A percentile compares a stretch with the other conserved stretches of the same genome.
These are phyloP conservation scores for Anthopleura sola DNA, from an alignment of 64 coral and sea anemone genomes.

Conservation along the genomic window DNA sequence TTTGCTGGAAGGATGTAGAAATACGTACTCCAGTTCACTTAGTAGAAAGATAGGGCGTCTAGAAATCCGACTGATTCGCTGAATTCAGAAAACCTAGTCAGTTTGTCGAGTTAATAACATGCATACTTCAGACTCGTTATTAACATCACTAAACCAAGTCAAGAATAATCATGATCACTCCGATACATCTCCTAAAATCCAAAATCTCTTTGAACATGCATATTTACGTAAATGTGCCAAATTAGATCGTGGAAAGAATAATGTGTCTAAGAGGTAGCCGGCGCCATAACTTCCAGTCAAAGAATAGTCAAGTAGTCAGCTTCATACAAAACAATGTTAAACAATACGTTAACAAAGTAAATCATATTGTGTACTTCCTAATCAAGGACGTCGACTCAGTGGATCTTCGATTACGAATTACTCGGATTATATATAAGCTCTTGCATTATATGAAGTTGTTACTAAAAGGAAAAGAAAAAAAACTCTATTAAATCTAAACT, in stretches of 20 bases:
- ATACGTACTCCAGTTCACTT: background rate
- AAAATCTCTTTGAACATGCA: background rate
- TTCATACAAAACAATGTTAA: background rate
- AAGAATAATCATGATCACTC: background rate
- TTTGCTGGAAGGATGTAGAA: background rate
- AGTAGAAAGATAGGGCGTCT: background rate
- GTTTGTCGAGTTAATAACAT: background rate
- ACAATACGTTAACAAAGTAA: background rate
- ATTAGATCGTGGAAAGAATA: background rate
- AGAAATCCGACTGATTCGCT: background rate
- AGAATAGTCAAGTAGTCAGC: background rate
- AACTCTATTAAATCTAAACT: background rate
- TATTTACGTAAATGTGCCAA: background rate
- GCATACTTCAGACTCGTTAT: background rate
- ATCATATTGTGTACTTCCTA: background rate
- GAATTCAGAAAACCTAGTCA: background rate
- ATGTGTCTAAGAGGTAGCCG: background rate
- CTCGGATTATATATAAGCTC: background rate
- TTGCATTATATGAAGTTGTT: background rate
- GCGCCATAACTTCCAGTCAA: background rate
- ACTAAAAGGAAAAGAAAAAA: background rate
- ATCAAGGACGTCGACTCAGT: background rate
- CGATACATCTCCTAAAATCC: background rate
- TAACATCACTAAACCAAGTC: background rate
- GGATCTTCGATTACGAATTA: background rate